Evolutionary conservation across 2,888 invertebrate genomes (phyloP), one percentile per base, ranked within the genome.

Genomic region (Drosophila mettleri): DNA sequence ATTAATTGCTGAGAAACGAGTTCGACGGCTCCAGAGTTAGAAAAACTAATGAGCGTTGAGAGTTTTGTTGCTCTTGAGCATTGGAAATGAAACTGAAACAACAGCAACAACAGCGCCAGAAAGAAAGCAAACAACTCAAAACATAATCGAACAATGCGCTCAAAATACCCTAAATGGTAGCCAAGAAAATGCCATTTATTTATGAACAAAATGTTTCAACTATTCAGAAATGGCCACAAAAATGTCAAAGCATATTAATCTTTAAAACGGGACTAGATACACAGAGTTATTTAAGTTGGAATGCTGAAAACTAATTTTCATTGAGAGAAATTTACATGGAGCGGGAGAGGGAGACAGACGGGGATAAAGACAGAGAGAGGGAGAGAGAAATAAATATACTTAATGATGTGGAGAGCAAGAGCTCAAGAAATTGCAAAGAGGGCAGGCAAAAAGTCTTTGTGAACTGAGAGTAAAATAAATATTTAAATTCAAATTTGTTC

Each of bases 1-100:
- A 87, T 87, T 87, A 89, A 87, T 89, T 87, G 88, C 61, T 88
- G 86, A 80, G 83, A 87, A 88, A 89, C 89, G 71, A 88, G 88
- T 88, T 80, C 74, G 74, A 71, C 72, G 61, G 53, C 31, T 45
- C 45, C 65, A 64, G 68, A 60, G 43, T 68, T 71, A 69, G 72
- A 78, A 80, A 45, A 78, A 83, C 88, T 88, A 88, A 83, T 88
- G 86, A 86, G 88, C 86, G 71, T 54, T 77, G 72, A 88, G 72
- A 82, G 74, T 46, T 64, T 59, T 71, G 51, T 68, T 68, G 73
- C 66, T 60, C 29, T 45, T 38, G 63, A 63, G 52, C 82, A 87
- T 81, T 81, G 68, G 85, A 87, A 82, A 82, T 78, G 85, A 82
- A 87, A 82, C 81, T 69, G 71, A 87, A 81, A 78, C 53, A 78